phyloP scores from a whole-genome alignment of 2,797 vertebrate genomes.

The Loris lydekkerianus region DNA sequence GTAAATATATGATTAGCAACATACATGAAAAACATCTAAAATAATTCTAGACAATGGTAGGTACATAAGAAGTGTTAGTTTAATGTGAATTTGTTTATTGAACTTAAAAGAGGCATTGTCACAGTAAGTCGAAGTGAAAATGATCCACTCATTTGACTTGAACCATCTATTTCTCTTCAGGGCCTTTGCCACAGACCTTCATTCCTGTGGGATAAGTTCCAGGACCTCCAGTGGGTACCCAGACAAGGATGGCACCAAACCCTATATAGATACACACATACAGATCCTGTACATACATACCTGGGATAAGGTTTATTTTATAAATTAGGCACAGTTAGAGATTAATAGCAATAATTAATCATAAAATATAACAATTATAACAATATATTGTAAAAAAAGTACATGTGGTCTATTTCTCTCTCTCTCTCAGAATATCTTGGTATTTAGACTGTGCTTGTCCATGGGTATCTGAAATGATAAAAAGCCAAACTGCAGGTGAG shows the following conservation, averaged over 20 bases:
- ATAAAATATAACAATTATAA: neutral
- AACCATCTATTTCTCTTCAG: neutral
- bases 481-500: neutral
- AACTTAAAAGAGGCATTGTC: neutral
- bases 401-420: neutral
- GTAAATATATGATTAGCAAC: neutral
- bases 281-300: neutral
- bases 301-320: neutral
- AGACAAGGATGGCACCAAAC: neutral
- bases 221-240: neutral
- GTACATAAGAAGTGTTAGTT: neutral
- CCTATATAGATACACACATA: no score
- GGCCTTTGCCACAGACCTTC: neutral
- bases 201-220: neutral
- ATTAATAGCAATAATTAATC: neutral
- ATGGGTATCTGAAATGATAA: neutral
- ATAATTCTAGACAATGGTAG: neutral
- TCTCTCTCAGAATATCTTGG: neutral
- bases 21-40: neutral
- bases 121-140: slow-evolving; percentile 5
- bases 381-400: neutral
- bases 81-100: slow-evolving; percentile 34
- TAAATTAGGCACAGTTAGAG: neutral
- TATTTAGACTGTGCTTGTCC: neutral
- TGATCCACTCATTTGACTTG: neutral